phyloP scores from a whole-genome alignment of 1,140 invertebrate species.

The Chelonus insularis region DNA sequence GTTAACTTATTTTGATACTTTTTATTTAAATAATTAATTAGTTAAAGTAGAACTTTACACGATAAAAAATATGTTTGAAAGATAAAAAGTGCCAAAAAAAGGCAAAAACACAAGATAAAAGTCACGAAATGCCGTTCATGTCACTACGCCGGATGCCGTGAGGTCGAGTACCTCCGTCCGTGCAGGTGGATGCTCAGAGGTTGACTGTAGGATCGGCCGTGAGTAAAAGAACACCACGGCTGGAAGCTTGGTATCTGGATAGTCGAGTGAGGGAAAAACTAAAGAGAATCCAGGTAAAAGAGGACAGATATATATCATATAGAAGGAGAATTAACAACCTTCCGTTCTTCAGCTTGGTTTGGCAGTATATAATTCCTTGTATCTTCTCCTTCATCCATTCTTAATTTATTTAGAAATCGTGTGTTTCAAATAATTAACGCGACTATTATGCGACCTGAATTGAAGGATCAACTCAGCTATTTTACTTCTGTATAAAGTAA shows the following conservation, averaged over 20 bases:
- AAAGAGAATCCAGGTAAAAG: slow-evolving; percentile 25
- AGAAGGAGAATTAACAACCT: slow-evolving; percentile 14
- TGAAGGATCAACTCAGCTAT: no score
- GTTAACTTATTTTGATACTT: neutral
- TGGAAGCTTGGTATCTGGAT: slow-evolving; percentile 29
- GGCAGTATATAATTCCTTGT: slow-evolving; percentile 12
- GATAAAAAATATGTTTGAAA: neutral
- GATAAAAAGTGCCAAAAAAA: slow-evolving; percentile 1
- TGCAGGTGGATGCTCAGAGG: slow-evolving; percentile 59
- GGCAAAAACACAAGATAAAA: slow-evolving; percentile 6
- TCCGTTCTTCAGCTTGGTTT: neutral
- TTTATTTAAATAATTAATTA: neutral
- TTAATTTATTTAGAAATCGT: no score
- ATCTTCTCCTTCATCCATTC: neutral
- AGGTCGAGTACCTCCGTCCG: slow-evolving; percentile 58
- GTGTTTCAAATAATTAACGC: no score
- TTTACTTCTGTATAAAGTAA: no score
- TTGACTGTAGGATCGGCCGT: slow-evolving; percentile 55
- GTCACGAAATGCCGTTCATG: slow-evolving; percentile 49
- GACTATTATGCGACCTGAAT: no score
- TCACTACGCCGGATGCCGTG: slow-evolving; percentile 54
- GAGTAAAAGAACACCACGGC: slow-evolving; percentile 49
- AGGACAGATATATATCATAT: slow-evolving; percentile 3
- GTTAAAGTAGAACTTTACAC: neutral
- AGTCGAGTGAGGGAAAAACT: slow-evolving; percentile 30